These are phyloP conservation scores for Clarias laeviceps DNA, from an alignment of 2,797 vertebrate genomes.

Conservation along the genomic window DNA sequence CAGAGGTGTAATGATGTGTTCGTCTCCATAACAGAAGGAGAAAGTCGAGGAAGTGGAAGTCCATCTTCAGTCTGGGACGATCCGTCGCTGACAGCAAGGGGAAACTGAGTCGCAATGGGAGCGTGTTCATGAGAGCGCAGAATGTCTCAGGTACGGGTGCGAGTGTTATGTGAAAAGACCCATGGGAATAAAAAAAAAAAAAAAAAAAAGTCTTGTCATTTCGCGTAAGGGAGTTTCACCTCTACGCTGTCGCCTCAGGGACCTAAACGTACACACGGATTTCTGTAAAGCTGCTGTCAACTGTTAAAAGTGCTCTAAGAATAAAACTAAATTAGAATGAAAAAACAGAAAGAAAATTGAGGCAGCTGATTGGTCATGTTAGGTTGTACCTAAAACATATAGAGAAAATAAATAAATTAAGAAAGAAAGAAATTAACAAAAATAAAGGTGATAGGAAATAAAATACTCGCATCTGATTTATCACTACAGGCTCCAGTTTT, in stretches of 20 bases:
- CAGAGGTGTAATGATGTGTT: neutral
- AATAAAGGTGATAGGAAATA: neutral
- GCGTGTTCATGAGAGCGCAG: constrained; percentile 91
- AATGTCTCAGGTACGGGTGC: constrained; percentile 80
- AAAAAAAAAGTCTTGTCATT: neutral
- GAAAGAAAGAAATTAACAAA: neutral
- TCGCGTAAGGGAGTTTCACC: neutral
- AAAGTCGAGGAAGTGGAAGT: constrained; percentile 98
- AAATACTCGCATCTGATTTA: neutral
- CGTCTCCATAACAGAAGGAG: constrained; percentile 79
- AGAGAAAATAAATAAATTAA: no score
- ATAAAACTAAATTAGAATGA: neutral
- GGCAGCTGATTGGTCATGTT: neutral
- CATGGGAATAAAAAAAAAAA: neutral
- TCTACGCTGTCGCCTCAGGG: neutral
- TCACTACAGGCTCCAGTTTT: neutral
- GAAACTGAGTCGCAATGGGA: constrained; percentile 95
- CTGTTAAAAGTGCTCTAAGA: neutral
- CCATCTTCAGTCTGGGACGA: constrained; percentile 94
- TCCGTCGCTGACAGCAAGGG: constrained; percentile 91
- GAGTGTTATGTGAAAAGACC: neutral
- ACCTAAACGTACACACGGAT: neutral
- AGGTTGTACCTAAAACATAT: neutral
- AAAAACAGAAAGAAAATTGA: neutral
- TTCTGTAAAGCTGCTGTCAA: neutral